These are phyloP conservation scores for Onychostoma macrolepis DNA, from an alignment of 2,113 vertebrate genomes.

Conservation along the genomic window DNA sequence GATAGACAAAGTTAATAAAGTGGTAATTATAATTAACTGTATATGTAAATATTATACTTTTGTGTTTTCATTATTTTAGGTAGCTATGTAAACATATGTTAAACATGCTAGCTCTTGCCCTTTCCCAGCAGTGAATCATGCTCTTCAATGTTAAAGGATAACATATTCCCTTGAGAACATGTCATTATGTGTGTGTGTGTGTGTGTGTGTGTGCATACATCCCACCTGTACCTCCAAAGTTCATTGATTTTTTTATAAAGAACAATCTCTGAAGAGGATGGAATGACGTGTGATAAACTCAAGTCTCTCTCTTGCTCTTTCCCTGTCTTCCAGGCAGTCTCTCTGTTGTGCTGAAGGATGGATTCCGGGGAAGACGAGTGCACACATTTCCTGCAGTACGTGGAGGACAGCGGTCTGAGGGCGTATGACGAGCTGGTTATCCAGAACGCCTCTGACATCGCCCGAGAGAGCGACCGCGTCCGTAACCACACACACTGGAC, in stretches of 20 bases:
- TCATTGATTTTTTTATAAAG: conserved; percentile 1
- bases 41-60: neutral
- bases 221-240: neutral
- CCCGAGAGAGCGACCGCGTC: conserved; percentile 93
- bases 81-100: neutral
- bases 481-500: conserved; percentile 92
- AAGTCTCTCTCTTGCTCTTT: neutral
- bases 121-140: conserved; percentile 8
- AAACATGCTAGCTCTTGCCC: neutral
- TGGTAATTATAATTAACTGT: neutral
- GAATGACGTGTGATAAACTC: conserved; percentile 11
- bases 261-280: neutral
- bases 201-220: neutral
- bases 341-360: conserved; percentile 80
- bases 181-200: neutral
- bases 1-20: neutral
- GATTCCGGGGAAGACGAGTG: conserved; percentile 83
- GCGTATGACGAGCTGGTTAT: conserved; percentile 95
- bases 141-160: neutral
- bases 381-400: conserved; percentile 90
- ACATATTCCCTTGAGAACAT: conserved; percentile 26
- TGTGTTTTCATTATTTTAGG: neutral
- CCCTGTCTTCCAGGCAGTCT: conserved; percentile 33
- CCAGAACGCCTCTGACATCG: conserved; percentile 97
- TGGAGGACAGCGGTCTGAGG: conserved; percentile 93